Evolutionary conservation across 1,140 invertebrate genomes (phyloP).

Genomic region (Fopius arisanus): DNA sequence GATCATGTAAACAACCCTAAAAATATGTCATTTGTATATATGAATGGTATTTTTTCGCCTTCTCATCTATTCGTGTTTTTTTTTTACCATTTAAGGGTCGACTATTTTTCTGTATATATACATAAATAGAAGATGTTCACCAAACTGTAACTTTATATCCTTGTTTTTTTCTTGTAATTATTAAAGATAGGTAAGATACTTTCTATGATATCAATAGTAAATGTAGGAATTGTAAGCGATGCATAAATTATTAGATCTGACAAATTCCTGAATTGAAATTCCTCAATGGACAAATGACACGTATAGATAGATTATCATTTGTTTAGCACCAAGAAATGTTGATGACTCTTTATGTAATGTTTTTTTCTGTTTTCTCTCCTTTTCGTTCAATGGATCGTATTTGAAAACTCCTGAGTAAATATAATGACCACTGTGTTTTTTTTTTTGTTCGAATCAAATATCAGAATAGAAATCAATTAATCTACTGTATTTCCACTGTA

Average conservation of each 20-base stretch:
- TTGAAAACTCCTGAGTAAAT: slow-evolving; percentile 66
- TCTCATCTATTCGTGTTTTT: slow-evolving; percentile 27
- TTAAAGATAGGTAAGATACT: slow-evolving; percentile 51
- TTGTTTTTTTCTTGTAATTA: slow-evolving; percentile 28
- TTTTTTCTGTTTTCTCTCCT: slow-evolving; percentile 29
- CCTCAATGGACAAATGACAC: background rate
- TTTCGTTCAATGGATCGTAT: slow-evolving; percentile 54
- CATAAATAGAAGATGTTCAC: slow-evolving; percentile 64
- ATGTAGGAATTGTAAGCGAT: slow-evolving; percentile 42
- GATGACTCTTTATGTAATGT: background rate
- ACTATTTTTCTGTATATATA: slow-evolving; percentile 39
- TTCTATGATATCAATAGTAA: slow-evolving; percentile 44
- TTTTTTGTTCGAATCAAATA: slow-evolving; percentile 50
- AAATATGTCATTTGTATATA: slow-evolving; percentile 65
- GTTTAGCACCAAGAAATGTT: background rate
- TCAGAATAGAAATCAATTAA: slow-evolving; percentile 42
- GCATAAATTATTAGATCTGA: slow-evolving; percentile 45
- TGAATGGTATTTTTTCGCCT: slow-evolving; percentile 53
- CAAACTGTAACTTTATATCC: slow-evolving; percentile 52
- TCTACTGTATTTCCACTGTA: too few species aligned
- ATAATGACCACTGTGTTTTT: slow-evolving; percentile 62
- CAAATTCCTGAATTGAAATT: slow-evolving; percentile 25
- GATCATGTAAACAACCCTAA: slow-evolving; percentile 66
- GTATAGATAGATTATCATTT: background rate
- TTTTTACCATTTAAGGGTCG: slow-evolving; percentile 14